Evolutionary conservation across 1,140 invertebrate genomes (phyloP).

Genomic region (Cyphomyrmex costatus): DNA sequence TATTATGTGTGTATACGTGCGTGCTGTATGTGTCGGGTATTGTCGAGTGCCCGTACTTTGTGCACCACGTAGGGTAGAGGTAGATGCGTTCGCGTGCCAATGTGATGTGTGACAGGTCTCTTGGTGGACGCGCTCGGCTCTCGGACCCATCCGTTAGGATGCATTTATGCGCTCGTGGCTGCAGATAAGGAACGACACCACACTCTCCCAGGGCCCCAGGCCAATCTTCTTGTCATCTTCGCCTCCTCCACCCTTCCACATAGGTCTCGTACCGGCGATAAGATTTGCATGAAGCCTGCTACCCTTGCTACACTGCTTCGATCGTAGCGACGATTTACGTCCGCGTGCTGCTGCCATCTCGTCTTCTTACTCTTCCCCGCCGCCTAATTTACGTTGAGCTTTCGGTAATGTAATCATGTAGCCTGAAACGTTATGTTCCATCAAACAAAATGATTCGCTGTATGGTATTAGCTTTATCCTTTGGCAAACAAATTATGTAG

Average conservation of each 20-base stretch:
- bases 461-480: background rate
- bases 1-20: conserved; percentile 29
- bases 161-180: conserved; percentile 82
- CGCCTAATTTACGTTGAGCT: conserved; percentile 31
- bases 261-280: conserved; percentile 69
- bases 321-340: conserved; percentile 73
- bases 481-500: background rate
- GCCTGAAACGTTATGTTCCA: conserved; percentile 14
- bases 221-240: conserved; percentile 81
- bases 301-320: conserved; percentile 48
- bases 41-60: conserved; percentile 21
- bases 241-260: conserved; percentile 43
- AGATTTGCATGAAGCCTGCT: conserved; percentile 70
- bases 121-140: conserved; percentile 49
- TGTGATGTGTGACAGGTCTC: conserved; percentile 41
- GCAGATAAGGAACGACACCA: conserved; percentile 83
- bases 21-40: conserved; percentile 28
- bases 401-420: conserved; percentile 47
- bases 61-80: conserved; percentile 3
- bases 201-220: conserved; percentile 69
- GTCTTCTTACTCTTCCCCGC: conserved; percentile 27
- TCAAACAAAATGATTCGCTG: background rate
- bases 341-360: conserved; percentile 56
- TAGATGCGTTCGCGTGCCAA: conserved; percentile 43
- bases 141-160: conserved; percentile 77